Conservation (phyloP, 1,140 invertebrate species). For the Helicoverpa armigera region DNA sequence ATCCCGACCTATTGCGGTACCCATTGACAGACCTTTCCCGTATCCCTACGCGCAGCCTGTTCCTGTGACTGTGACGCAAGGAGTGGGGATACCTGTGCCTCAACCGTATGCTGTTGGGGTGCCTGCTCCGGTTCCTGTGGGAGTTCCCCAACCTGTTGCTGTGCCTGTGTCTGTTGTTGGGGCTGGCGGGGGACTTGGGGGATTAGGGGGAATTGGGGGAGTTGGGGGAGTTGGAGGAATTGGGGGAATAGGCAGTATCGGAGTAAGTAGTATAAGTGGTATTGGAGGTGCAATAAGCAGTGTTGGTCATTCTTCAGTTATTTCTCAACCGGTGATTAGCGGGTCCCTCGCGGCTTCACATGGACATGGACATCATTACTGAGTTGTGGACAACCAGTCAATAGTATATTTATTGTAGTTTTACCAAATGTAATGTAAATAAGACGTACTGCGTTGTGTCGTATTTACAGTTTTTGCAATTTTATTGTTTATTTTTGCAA, state of each 20-base stretch:
- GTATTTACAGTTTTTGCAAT: no score
- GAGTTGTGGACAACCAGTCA: conserved; percentile 17
- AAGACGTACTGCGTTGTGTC: no score
- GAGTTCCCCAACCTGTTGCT: conserved; percentile 69
- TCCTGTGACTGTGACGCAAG: conserved; percentile 76
- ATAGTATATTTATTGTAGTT: not conserved
- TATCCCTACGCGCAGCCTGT: conserved; percentile 77
- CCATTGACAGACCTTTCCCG: conserved; percentile 75
- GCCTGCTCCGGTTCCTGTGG: conserved; percentile 75
- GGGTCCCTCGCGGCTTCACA: conserved; percentile 44
- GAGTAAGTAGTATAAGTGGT: conserved; percentile 21
- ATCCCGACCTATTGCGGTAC: conserved; percentile 72
- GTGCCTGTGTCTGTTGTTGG: conserved; percentile 62
- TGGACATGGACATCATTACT: conserved; percentile 63
- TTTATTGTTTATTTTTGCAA: no score
- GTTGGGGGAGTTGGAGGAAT: conserved; percentile 8
- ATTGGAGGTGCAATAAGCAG: not conserved
- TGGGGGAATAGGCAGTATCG: not conserved
- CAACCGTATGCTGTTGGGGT: conserved; percentile 74
- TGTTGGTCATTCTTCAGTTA: conserved; percentile 37
- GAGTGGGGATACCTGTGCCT: conserved; percentile 79
- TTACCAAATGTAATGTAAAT: not conserved
- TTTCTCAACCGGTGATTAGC: conserved; percentile 9
- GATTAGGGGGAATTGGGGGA: conserved; percentile 14
- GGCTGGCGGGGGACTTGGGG: conserved; percentile 26